These are phyloP conservation scores for Acanthis flammea DNA, from an alignment of 2,797 vertebrate genomes.

Conservation along the genomic window DNA sequence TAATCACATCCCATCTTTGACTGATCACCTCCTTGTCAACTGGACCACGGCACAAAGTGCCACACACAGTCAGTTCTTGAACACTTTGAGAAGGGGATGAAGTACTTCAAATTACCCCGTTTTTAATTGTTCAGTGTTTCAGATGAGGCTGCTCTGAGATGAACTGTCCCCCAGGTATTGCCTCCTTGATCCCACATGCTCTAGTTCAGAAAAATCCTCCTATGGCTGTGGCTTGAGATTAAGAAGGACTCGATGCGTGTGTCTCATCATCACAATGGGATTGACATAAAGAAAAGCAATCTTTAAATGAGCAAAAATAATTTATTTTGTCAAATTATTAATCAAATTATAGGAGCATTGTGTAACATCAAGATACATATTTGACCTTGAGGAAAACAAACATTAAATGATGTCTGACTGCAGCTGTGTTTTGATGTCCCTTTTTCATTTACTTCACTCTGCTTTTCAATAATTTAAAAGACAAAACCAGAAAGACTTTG, in stretches of 20 bases:
- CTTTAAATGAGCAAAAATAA: neutral
- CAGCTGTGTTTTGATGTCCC: neutral
- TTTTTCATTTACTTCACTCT: neutral
- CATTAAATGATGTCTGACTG: neutral
- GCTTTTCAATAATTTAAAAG: neutral
- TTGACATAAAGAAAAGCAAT: neutral
- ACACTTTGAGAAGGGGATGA: neutral
- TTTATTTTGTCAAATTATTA: neutral
- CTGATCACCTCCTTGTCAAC: neutral
- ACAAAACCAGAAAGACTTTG: neutral
- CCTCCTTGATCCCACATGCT: neutral
- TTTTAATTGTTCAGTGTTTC: neutral
- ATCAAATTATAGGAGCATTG: neutral
- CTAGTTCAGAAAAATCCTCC: neutral
- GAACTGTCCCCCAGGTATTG: neutral
- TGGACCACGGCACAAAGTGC: rapidly evolving
- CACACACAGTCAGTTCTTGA: neutral
- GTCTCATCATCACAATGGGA: neutral
- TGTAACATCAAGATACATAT: neutral
- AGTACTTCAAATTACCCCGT: neutral
- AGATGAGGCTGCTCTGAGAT: neutral
- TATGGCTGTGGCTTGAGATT: neutral
- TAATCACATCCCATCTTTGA: neutral
- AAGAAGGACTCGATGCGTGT: neutral
- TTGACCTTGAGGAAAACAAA: neutral